Evolutionary conservation across 2,888 invertebrate genomes (phyloP).

Genomic region (Zaprionus obscuricornis): DNA sequence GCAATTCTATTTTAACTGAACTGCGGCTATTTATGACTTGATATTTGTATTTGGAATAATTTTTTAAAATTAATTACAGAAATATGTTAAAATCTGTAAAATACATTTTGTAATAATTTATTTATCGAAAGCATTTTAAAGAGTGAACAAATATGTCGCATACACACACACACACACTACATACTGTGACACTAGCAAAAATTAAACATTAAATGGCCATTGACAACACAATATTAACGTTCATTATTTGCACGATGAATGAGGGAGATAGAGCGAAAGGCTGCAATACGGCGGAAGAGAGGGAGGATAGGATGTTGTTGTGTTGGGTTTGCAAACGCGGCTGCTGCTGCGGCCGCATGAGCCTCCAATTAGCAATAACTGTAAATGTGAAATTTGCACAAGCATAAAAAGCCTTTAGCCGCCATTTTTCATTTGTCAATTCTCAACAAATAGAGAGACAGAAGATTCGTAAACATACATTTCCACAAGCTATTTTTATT

Average conservation of each 20-base stretch:
- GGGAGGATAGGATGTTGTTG: neutral
- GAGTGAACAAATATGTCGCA: slow-evolving; percentile 31
- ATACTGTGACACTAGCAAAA: slow-evolving; percentile 31
- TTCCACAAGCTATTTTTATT: slow-evolving; percentile 26
- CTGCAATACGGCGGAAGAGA: neutral
- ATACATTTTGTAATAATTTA: slow-evolving; percentile 82
- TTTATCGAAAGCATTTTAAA: slow-evolving; percentile 79
- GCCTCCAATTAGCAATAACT: slow-evolving; percentile 77
- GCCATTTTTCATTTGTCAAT: slow-evolving; percentile 76
- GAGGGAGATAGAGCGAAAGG: slow-evolving; percentile 1
- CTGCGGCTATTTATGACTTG: slow-evolving; percentile 43
- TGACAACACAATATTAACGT: slow-evolving; percentile 72
- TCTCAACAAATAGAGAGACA: slow-evolving; percentile 54
- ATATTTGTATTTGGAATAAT: slow-evolving; percentile 79
- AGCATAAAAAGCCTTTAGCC: slow-evolving; percentile 66
- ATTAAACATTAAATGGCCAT: slow-evolving; percentile 76
- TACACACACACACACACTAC: slow-evolving; percentile 19
- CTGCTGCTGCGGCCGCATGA: slow-evolving; percentile 63
- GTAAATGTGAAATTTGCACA: slow-evolving; percentile 78
- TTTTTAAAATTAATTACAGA: slow-evolving; percentile 82
- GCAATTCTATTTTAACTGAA: slow-evolving; percentile 27
- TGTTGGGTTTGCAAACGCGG: too few species aligned
- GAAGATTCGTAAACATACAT: slow-evolving; percentile 23
- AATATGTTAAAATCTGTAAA: slow-evolving; percentile 76
- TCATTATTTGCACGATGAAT: slow-evolving; percentile 63